Evolutionary conservation across 2,888 invertebrate species (phyloP).

Genomic region (Lycia hirtaria): DNA sequence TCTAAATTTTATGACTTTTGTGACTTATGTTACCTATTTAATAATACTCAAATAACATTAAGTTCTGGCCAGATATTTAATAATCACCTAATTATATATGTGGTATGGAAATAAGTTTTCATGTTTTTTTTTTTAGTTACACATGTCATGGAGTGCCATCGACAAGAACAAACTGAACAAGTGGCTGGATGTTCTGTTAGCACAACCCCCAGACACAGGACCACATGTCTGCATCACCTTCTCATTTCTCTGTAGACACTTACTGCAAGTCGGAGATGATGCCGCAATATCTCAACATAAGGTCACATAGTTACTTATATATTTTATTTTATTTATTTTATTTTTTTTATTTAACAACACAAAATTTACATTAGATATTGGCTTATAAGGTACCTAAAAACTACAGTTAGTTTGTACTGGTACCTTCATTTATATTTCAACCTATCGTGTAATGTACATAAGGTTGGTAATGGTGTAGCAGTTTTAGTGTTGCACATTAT

Average conservation of each 20-base stretch:
- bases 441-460: not conserved
- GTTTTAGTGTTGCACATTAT: not conserved
- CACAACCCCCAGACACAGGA: slow-evolving; percentile 78
- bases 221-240: slow-evolving; percentile 87
- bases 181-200: slow-evolving; percentile 80
- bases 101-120: not conserved
- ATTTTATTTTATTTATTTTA: too few species aligned
- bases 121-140: slow-evolving; percentile 56
- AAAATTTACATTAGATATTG: too few species aligned
- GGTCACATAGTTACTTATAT: slow-evolving; percentile 61
- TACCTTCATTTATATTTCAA: too few species aligned
- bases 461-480: not conserved
- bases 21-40: too few species aligned
- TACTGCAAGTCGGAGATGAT: slow-evolving; percentile 72
- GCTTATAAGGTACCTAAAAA: too few species aligned
- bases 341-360: too few species aligned
- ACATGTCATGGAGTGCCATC: slow-evolving; percentile 73
- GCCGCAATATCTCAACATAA: slow-evolving; percentile 82
- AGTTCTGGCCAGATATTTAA: not conserved
- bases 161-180: slow-evolving; percentile 72
- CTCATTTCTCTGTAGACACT: slow-evolving; percentile 87
- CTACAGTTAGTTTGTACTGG: too few species aligned
- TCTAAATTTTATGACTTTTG: too few species aligned
- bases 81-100: not conserved
- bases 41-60: not conserved